Evolutionary conservation across 53 echinoderm and acorn worm genomes (phyloP), one percentile per base, ranked within the genome.

Genomic region (Stichopus horrens): DNA sequence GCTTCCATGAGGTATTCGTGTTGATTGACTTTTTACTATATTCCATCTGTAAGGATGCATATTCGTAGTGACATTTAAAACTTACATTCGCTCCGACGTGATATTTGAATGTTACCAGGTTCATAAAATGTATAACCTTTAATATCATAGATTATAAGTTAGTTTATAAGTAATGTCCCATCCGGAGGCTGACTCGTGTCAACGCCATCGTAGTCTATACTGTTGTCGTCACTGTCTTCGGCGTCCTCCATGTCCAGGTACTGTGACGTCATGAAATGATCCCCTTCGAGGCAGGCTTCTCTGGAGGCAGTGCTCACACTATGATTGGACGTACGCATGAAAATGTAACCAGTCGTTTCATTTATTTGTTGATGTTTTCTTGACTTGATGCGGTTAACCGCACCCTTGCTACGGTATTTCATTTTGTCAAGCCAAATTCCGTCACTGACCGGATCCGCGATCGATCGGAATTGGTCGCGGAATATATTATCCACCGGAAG

Each of bases 331-430:
- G 55, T 81, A 5, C 81, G 6, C 81, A 81, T 81, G 5, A 53
- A 54, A n/a, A 56, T 81, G 55, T 58, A 81, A 0, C 21, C 8
- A 18, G 52, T 53, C 10, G 55, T 57, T 51, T 58, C 81, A n/a
- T 18, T 54, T 18, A 9, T 5, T 19, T 21, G 23, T 5, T 79
- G 79, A 18, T 79, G 79, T 21, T 81, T 81, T 58, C 81, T 81
- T 4, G 81, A 81, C 58, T 81, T 81, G 5, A 21, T 57, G 7
- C 81, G 54, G 22, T 81, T 81, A 2, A 81, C n/a, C 4, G 81
- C 81, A 5, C 81, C 81, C 5, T 58, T 81, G 11, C 58, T 81
- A 8, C 81, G 58, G 13, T n/a, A 57, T n/a, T 81, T 81, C 81
- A 56, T 21, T n/a, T 57, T 81, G 7, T 56, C 81, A n/a, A 55